A percentile compares a stretch with the other conserved stretches of the same genome.
These are phyloP conservation scores for Thumatha senex DNA, from an alignment of 2,888 invertebrate species.

Conservation along the genomic window DNA sequence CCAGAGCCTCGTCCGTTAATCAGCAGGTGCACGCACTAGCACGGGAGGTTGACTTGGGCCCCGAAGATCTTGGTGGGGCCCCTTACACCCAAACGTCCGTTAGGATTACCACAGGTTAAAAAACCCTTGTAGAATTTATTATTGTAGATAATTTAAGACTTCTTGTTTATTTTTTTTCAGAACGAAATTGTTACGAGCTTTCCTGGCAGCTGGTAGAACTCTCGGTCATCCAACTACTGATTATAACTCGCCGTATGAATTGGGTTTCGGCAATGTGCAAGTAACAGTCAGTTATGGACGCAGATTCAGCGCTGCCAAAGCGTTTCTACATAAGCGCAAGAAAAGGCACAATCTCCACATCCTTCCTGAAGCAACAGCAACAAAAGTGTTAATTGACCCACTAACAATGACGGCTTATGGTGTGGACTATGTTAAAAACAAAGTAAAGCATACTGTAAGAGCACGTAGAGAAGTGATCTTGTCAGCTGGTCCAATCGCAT, in stretches of 20 bases:
- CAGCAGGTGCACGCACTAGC: too few relatives aligned
- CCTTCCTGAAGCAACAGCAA: conserved; percentile 85
- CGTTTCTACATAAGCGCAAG: conserved; percentile 85
- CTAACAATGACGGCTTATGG: conserved; percentile 86
- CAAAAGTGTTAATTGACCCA: conserved; percentile 86
- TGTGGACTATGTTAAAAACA: conserved; percentile 85
- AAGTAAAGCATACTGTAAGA: conserved; percentile 67
- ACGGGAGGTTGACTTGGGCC: too few relatives aligned
- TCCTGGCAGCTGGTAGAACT: conserved; percentile 85
- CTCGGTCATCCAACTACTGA: conserved; percentile 87
- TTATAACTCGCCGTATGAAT: conserved; percentile 85
- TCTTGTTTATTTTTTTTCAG: conserved; percentile 42
- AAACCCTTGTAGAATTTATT: background rate
- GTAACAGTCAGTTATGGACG: conserved; percentile 83
- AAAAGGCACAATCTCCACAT: conserved; percentile 87
- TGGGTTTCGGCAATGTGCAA: conserved; percentile 87
- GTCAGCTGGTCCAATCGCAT: conserved; percentile 93
- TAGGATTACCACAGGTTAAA: too few relatives aligned
- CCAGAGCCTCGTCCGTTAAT: too few relatives aligned
- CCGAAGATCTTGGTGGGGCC: too few relatives aligned
- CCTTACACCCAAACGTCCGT: too few relatives aligned
- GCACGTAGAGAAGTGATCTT: conserved; percentile 92
- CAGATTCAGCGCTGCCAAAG: conserved; percentile 86
- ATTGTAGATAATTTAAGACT: background rate
- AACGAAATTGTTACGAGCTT: conserved; percentile 71